These are phyloP conservation scores for Phasianus colchicus DNA, from an alignment of 2,113 vertebrate species.

Conservation along the genomic window DNA sequence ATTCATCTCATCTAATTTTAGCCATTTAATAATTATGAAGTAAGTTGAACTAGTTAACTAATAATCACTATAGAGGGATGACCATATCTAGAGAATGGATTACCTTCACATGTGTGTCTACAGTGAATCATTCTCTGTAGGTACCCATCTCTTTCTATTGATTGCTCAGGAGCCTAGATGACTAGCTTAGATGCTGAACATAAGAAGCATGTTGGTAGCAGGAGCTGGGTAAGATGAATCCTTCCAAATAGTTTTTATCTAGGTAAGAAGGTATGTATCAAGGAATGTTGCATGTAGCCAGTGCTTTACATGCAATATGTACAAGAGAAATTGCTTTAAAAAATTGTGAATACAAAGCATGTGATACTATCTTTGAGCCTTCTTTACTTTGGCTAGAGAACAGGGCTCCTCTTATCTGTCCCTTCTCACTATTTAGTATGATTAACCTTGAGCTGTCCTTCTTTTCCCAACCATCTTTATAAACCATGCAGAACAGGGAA, in stretches of 20 bases:
- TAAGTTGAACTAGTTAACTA: background rate
- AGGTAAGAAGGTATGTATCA: background rate
- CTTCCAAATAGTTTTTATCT: background rate
- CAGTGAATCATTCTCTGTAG: slow-evolving; percentile 2
- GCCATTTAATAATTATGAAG: slow-evolving; percentile 5
- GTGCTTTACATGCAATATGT: background rate
- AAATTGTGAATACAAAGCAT: background rate
- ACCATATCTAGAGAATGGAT: background rate
- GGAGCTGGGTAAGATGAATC: background rate
- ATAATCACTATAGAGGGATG: background rate
- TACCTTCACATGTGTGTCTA: background rate
- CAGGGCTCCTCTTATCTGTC: background rate
- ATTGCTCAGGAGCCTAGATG: slow-evolving; percentile 9
- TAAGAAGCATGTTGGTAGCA: background rate
- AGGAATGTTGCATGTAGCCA: background rate
- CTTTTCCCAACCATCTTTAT: background rate
- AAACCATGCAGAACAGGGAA: background rate
- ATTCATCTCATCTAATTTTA: slow-evolving; percentile 41
- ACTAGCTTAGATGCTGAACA: background rate
- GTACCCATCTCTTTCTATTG: background rate
- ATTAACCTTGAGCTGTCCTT: background rate
- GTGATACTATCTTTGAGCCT: background rate
- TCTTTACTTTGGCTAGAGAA: background rate
- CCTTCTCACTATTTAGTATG: background rate
- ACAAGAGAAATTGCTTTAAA: background rate